Percentiles rank a stretch among this genome's conserved stretches.
Conservation (phyloP, 2,797 vertebrate species). For the Sebastes melanostomus region DNA sequence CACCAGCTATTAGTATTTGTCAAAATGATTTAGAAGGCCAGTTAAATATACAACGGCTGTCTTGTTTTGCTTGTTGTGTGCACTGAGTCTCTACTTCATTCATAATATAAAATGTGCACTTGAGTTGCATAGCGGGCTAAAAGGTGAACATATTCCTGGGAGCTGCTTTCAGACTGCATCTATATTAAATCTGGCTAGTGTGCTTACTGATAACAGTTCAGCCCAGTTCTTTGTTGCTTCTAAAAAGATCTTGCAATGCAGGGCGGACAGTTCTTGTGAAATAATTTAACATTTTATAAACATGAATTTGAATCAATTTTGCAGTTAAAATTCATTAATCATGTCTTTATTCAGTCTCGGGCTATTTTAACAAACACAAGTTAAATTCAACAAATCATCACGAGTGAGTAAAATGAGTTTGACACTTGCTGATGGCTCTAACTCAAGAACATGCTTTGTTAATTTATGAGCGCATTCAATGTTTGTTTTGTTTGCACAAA, state of each 20-base stretch:
- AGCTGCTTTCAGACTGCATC: not conserved
- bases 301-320: not conserved
- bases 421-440: not conserved
- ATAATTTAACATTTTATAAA: not conserved
- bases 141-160: not conserved
- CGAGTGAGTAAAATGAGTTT: not conserved
- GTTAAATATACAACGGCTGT: not conserved
- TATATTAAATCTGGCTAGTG: not conserved
- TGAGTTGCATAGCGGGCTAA: not conserved
- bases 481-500: not conserved
- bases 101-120: not conserved
- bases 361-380: not conserved
- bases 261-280: not conserved
- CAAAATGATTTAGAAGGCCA: not conserved
- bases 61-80: not conserved
- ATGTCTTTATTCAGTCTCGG: not conserved
- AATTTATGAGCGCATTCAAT: not conserved
- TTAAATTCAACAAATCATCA: conserved; percentile 1
- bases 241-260: not conserved
- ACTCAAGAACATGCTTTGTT: not conserved
- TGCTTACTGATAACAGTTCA: not conserved
- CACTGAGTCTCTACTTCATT: not conserved
- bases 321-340: not conserved
- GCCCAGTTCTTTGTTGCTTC: not conserved
- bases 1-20: not conserved